Evolutionary conservation across 2,888 invertebrate genomes (phyloP), one percentile per base, ranked within the genome.

Genomic region (Rosalia funebris): DNA sequence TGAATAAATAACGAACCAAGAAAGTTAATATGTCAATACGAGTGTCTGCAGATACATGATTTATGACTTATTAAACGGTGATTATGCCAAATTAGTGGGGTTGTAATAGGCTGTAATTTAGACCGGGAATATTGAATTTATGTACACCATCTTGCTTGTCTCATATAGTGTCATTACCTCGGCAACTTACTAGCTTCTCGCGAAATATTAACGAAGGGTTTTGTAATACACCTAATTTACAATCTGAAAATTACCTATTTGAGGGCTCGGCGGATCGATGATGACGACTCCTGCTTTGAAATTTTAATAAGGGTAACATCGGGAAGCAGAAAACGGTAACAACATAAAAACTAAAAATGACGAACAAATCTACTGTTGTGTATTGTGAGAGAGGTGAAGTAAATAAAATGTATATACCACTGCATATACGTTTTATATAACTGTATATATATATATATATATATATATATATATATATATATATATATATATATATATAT

Each of bases 41-140:
- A 69, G 73, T 73, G 74, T 77, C 72, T 71, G 68, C 62, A 60
- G 65, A 71, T 78, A 74, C 73, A 76, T 78, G 74, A 78, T 77
- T 77, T 73, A 79, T 75, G 72, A 72, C 77, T 71, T 76, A 78
- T 78, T 78, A 77, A 78, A 79, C 74, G 78, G 73, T 75, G 76
- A 79, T 79, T 78, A 79, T 73, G 72, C 74, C 73, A 76, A 78
- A 79, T 78, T 77, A 78, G 74, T 73, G 74, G 73, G 73, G 70
- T 73, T 69, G 70, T 76, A 76, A 76, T 76, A 71, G 75, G 70
- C 71, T 63, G 73, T 70, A 74, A 73, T 75, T 75, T 73, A 71
- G 70, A 66, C 70, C 32, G 41, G 53, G 53, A 53, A 53, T 53
- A 53, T 53, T 53, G 53, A 53, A 53, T 53, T 53, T 53, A 53